Evolutionary conservation across 2,113 vertebrate species (phyloP).

Genomic region (Sinosuthora webbiana): DNA sequence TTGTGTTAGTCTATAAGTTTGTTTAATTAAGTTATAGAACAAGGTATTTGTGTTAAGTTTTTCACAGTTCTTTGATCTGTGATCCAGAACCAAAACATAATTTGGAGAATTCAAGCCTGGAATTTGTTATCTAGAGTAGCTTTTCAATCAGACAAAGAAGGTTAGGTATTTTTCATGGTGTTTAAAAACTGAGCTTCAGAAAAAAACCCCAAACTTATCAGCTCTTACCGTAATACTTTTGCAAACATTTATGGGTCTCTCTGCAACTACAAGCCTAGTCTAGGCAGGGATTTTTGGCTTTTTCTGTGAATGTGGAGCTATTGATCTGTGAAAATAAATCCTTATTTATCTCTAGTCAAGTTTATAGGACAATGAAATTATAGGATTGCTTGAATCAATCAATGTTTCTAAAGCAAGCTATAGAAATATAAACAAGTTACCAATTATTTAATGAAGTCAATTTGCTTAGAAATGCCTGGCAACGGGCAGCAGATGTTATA

Average conservation of each 20-base stretch:
- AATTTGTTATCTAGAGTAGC: not conserved
- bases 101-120: not conserved
- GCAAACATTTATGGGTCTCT: not conserved
- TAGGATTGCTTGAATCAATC: conserved; percentile 40
- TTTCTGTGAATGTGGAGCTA: conserved; percentile 9
- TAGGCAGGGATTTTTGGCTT: conserved; percentile 10
- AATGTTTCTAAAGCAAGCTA: conserved; percentile 40
- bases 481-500: not conserved
- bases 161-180: not conserved
- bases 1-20: not conserved
- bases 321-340: conserved; percentile 50
- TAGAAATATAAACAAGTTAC: conserved; percentile 56
- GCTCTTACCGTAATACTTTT: not conserved
- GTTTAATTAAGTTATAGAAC: not conserved
- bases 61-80: not conserved
- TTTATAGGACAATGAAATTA: conserved; percentile 57
- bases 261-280: not conserved
- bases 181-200: not conserved
- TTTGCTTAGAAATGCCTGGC: conserved; percentile 37
- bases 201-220: not conserved
- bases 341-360: conserved; percentile 47
- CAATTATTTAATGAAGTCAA: conserved; percentile 39
- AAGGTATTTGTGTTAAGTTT: not conserved
- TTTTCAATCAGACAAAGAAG: not conserved
- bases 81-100: not conserved